Evolutionary conservation across 35 echinoderm and acorn worm species (phyloP), one percentile per base, ranked within the genome.

Genomic region (Apostichopus californicus): DNA sequence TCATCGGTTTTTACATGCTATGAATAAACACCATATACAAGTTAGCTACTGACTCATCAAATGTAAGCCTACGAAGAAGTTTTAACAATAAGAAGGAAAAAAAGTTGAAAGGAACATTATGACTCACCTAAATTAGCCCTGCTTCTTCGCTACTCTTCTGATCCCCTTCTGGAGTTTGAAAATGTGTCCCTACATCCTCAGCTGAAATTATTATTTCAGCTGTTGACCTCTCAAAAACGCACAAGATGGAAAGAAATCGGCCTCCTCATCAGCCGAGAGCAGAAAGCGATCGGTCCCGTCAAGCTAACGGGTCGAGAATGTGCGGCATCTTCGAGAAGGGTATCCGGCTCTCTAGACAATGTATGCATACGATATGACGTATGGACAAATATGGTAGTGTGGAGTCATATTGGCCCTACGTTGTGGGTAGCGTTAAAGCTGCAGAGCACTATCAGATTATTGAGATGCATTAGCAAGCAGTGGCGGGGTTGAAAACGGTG

Each of bases 321-420:
- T 58, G 55, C 55, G 81, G 81, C 81, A 85, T 85, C 58, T 55
- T 58, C 58, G n/a, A 23, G n/a, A 54, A 59, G 34, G 18, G 81
- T 85, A 17, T 17, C 56, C 6, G 81, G 54, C 81, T 85, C 81
- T 17, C 7, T 18, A 58, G 81, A 17, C 81, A 58, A 85, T 85
- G 81, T 85, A 85, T 85, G 81, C 81, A 85, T 85, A 58, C 56
- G 24, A n/a, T 85, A 85, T 85, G 81, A 56, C 81, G 81, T 85
- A 85, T 85, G 81, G 55, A 85, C 81, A 85, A 85, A 85, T 85
- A 85, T 85, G 81, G 81, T 85, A 85, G 34, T 83, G 55, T 83
- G 80, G 13, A 25, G 8, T 68, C 64, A 18, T 46, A 46, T 46
- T 46, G 34, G 34, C 34, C 34, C 34, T 46, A 46, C 34, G 34